A percentile compares a stretch with the other conserved stretches of the same genome.
Evolutionary conservation across 2,797 vertebrate species (phyloP).

Genomic region (Molossus alvarezi): DNA sequence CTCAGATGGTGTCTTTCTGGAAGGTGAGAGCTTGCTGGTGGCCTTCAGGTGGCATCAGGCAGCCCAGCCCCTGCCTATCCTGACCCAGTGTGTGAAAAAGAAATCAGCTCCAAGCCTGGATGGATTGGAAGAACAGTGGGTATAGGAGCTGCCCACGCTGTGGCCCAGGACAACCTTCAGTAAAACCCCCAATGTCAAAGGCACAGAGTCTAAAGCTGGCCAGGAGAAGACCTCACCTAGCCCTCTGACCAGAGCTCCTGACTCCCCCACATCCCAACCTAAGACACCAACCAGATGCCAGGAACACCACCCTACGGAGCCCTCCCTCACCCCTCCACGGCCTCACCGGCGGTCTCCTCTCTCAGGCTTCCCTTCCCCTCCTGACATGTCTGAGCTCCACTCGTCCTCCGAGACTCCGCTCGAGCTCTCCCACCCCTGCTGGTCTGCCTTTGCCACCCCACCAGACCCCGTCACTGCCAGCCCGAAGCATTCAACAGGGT

Average conservation of each 20-base stretch:
- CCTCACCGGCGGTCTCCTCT: not conserved
- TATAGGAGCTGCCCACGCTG: fast-evolving
- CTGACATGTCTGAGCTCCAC: not conserved
- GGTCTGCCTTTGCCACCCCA: not conserved
- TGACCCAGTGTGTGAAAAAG: not conserved
- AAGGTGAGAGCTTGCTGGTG: not conserved
- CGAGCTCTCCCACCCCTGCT: not conserved
- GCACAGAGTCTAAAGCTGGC: not conserved
- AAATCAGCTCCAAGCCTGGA: not conserved
- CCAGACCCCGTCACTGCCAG: not conserved
- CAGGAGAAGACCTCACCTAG: not conserved
- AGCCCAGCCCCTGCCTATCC: not conserved
- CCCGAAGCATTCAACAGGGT: not conserved
- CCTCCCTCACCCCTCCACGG: not conserved
- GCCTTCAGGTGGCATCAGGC: not conserved
- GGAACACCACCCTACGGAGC: not conserved
- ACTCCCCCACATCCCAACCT: not conserved
- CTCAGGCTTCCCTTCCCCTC: not conserved
- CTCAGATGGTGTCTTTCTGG: not conserved
- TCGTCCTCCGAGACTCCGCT: not conserved
- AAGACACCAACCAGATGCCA: not conserved
- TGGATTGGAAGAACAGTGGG: not conserved
- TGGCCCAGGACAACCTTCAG: fast-evolving
- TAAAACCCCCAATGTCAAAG: not conserved
- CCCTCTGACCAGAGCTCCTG: not conserved